Evolutionary conservation across 2,797 vertebrate species (phyloP).

Genomic region (Periophthalmus magnuspinnatus): DNA sequence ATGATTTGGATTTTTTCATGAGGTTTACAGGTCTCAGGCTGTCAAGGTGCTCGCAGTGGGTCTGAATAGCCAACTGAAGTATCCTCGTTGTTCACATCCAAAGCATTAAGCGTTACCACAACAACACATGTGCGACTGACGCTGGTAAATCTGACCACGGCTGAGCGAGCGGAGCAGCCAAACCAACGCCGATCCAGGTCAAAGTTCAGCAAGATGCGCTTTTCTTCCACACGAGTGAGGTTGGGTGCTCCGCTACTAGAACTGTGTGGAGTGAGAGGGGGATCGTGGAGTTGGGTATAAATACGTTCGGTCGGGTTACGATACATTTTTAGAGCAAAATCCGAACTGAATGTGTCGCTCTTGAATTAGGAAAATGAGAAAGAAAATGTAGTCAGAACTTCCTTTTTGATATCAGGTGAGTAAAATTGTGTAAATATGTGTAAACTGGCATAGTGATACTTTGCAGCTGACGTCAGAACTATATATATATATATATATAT

Average conservation of each 20-base stretch:
- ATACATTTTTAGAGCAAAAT: no score
- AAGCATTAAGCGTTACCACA: conserved; percentile 26
- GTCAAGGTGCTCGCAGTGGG: background rate
- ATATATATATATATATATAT: no score
- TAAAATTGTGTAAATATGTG: no score
- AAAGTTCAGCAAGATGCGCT: conserved; percentile 28
- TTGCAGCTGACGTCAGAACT: no score
- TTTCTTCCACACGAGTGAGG: conserved; percentile 17
- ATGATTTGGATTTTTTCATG: background rate
- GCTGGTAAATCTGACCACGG: conserved; percentile 36
- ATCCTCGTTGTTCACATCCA: conserved; percentile 19
- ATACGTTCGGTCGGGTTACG: no score
- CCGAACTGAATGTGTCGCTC: no score
- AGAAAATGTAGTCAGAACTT: rapidly evolving
- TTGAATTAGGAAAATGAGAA: no score
- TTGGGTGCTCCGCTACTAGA: conserved; percentile 1
- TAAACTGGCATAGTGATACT: no score
- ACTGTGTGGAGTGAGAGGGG: background rate
- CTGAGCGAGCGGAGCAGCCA: conserved; percentile 35
- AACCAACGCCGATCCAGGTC: conserved; percentile 40
- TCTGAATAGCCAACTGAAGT: conserved; percentile 18
- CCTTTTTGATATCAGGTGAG: no score
- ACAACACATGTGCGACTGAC: conserved; percentile 29
- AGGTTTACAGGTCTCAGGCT: conserved; percentile 3
- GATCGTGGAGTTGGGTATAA: background rate